Base-by-base conservation (phyloP, 2,888 invertebrate genomes). In the Andricus quercusramuli region DNA sequence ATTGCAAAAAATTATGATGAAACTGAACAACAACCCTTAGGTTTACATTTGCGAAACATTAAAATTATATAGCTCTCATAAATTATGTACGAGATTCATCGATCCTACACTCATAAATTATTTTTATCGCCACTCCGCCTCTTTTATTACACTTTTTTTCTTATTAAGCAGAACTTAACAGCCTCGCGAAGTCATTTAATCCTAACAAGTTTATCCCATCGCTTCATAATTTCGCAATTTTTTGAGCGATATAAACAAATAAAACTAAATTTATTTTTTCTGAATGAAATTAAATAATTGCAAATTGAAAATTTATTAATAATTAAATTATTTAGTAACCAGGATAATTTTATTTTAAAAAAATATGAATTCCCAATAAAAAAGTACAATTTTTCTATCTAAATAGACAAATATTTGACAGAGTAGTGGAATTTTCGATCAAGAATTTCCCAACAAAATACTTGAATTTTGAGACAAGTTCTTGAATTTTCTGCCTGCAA, bases 81-180 rank as follows among this genome's bases (percentile, higher is more conserved):
- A 70, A 70, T 47, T 47, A 32, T 32, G 51, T 11, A 29, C 47
- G 3, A 70, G 70, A 29, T 29, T n/a, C 56, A 70, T 51, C 20
- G 70, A 51, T 11, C 70, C 11, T 51, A 51, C 9, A 25, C 56
- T 32, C 74, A 74, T 74, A 74, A 74, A 56, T 74, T 56, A 74
- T 32, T 32, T 74, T 74, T 74, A 74, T 59, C 56, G 56, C 11
- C 9, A 22, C 37, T 51, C n/a, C 1, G 20, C 56, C n/a, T 9
- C 56, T 74, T 51, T 74, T 74, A 74, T 74, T 74, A 74, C 37
- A 74, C 11, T 44, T 70, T 74, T 74, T 74, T 59, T 22, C 32
- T 74, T 32, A 56, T 37, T 17, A 25, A 64, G 25, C 29, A 29
- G n/a, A 37, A 59, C 56, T 56, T 29, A 74, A 74, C 74, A 25